phyloP scores from a whole-genome alignment of 2,888 invertebrate genomes.

The Rhingia rostrata region DNA sequence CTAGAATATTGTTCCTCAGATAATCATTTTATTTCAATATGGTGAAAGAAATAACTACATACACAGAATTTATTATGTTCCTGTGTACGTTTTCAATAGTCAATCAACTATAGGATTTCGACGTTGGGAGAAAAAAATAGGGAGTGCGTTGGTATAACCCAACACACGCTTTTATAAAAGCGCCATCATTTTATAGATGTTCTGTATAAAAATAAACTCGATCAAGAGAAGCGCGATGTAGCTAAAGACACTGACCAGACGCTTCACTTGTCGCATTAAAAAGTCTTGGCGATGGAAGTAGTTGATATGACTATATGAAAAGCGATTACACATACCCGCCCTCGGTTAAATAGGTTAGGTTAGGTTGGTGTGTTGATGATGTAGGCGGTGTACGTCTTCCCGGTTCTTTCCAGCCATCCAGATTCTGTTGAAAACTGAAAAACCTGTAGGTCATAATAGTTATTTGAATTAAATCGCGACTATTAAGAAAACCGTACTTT shows the following conservation, averaged over 20 bases:
- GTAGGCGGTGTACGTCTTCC: too few species aligned
- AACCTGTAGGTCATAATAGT: too few species aligned
- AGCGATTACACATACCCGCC: too few species aligned
- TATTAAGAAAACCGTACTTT: too few species aligned
- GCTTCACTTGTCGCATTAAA: not conserved
- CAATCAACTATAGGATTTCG: not conserved
- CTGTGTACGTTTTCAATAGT: not conserved
- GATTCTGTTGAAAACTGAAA: too few species aligned
- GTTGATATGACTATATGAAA: too few species aligned
- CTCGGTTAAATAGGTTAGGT: too few species aligned
- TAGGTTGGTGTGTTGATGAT: too few species aligned
- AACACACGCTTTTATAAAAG: not conserved
- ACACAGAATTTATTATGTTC: conserved; percentile 1
- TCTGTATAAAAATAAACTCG: conserved; percentile 5
- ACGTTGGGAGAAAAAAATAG: not conserved
- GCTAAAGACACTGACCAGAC: not conserved
- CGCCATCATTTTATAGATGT: conserved; percentile 2
- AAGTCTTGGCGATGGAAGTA: too few species aligned
- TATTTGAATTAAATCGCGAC: too few species aligned
- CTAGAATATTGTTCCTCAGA: conserved; percentile 4
- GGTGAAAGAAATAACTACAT: not conserved
- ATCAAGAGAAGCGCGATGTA: too few species aligned
- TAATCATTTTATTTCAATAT: not conserved
- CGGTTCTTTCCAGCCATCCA: too few species aligned
- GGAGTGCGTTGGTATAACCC: not conserved